Conservation (phyloP, 1,140 invertebrate species). For the Adoxophyes honmai region DNA sequence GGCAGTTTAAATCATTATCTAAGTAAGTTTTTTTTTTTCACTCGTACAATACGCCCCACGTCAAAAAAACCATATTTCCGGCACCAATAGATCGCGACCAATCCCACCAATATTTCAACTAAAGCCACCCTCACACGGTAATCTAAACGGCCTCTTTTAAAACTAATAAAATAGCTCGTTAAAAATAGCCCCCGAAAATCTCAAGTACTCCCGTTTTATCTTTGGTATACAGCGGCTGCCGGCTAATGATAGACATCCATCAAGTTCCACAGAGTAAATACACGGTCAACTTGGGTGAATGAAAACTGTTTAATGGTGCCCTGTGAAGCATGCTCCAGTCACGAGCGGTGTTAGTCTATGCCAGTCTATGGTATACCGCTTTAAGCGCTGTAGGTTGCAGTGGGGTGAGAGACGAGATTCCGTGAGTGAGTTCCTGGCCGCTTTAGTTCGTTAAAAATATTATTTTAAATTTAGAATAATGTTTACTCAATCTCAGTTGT, state of each 20-base stretch:
- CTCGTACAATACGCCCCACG: too few relatives aligned
- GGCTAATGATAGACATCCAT: conserved; percentile 65
- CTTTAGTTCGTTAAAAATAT: too few relatives aligned
- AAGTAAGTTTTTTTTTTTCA: too few relatives aligned
- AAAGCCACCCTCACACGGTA: conserved; percentile 63
- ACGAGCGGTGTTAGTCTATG: background rate
- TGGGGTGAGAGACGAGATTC: too few relatives aligned
- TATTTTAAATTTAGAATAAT: too few relatives aligned
- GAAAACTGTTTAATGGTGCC: conserved; percentile 7
- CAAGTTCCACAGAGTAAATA: conserved; percentile 54
- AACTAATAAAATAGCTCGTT: conserved; percentile 73
- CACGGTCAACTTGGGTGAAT: conserved; percentile 9
- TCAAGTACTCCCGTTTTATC: conserved; percentile 58
- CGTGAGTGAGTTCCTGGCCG: too few relatives aligned
- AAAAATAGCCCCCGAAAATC: conserved; percentile 73
- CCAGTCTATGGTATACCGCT: too few relatives aligned
- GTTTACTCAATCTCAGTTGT: too few relatives aligned
- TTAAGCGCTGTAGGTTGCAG: too few relatives aligned
- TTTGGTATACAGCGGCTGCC: conserved; percentile 59
- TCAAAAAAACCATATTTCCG: conserved; percentile 30
- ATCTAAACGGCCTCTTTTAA: conserved; percentile 75
- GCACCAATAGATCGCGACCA: conserved; percentile 52
- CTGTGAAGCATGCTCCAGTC: background rate
- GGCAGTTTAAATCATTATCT: too few relatives aligned
- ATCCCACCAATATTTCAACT: conserved; percentile 57